Conservation (phyloP, 2,888 invertebrate species). For the Megamerina dolium region DNA sequence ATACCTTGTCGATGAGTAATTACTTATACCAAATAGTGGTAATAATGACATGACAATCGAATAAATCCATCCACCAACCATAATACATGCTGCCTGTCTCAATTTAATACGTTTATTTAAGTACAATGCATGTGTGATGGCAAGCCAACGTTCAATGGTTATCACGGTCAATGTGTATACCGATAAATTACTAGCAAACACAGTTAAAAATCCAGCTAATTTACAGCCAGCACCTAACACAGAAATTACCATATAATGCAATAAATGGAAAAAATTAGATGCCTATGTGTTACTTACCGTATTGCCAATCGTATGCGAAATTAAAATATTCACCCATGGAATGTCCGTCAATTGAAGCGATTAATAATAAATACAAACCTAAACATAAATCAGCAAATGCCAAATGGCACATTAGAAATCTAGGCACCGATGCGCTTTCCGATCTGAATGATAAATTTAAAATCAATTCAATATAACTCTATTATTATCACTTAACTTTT, state of each 20-base stretch:
- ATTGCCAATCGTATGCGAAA: conserved; percentile 86
- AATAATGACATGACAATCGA: conserved; percentile 70
- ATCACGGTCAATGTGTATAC: conserved; percentile 82
- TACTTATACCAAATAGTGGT: conserved; percentile 77
- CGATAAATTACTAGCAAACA: conserved; percentile 80
- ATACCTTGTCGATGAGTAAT: conserved; percentile 78
- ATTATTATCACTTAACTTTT: neutral
- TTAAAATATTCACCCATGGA: conserved; percentile 85
- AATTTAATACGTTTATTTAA: conserved; percentile 73
- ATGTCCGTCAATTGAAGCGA: conserved; percentile 77
- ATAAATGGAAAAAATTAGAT: neutral
- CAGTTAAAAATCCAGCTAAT: conserved; percentile 80
- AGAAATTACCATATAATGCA: conserved; percentile 3
- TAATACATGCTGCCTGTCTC: conserved; percentile 65
- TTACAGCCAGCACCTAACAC: conserved; percentile 67
- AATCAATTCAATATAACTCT: neutral
- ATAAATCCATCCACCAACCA: conserved; percentile 74
- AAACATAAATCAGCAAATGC: conserved; percentile 86
- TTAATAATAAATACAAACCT: conserved; percentile 74
- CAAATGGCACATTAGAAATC: conserved; percentile 74
- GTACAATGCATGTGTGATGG: conserved; percentile 77
- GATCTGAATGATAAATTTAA: conserved; percentile 35
- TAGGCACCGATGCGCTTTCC: conserved; percentile 57
- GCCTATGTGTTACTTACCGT: conserved; percentile 50
- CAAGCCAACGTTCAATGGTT: conserved; percentile 79